Evolutionary conservation across 2,888 invertebrate genomes (phyloP), one percentile per base, ranked within the genome.

Genomic region (Pollenia labialis): DNA sequence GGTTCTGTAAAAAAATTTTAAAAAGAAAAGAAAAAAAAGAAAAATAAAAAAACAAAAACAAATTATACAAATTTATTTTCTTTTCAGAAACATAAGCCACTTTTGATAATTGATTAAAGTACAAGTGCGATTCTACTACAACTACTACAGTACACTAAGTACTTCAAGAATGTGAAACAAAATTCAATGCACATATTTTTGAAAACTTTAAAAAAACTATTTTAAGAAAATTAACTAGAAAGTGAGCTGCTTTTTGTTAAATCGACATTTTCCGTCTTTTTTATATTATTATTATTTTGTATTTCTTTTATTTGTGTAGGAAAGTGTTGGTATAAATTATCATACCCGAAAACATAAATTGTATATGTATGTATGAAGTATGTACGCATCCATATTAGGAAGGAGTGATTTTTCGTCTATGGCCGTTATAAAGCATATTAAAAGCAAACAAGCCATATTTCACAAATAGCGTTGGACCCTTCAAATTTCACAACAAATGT

Each of bases 1-100:
- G 92, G 89, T 92, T 92, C 92, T 92, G 92, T 89, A 92, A 92
- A 90, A 92, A 89, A 90, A 88, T 90, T 88, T 72, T 77, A 85
- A 87, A 87, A 81, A 83, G 54, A 81, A 81, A 71, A 68, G 40
- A 66, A 79, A 86, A 83, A 79, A 18, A 11, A 64, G 52, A 72
- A 82, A 87, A 85, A 66, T 12, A 50, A 81, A 81, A 80, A 62
- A 83, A 71, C 69, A 71, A 81, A 83, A 86, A 75, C 71, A 85
- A 86, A 87, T 82, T 71, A 81, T 62, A 81, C 58, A 87, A 68
- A 72, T 81, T 77, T 75, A 86, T 81, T 81, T 72, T 76, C 58
- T 60, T 60, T 84, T 66, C 46, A 66, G 60, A 68, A 77, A 54
- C 58, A 76, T 42, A 48, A 66, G 75, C 86, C 86, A 81, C 75